These are phyloP conservation scores for Sycobia sp. DNA, from an alignment of 1,140 invertebrate genomes.

Conservation along the genomic window DNA sequence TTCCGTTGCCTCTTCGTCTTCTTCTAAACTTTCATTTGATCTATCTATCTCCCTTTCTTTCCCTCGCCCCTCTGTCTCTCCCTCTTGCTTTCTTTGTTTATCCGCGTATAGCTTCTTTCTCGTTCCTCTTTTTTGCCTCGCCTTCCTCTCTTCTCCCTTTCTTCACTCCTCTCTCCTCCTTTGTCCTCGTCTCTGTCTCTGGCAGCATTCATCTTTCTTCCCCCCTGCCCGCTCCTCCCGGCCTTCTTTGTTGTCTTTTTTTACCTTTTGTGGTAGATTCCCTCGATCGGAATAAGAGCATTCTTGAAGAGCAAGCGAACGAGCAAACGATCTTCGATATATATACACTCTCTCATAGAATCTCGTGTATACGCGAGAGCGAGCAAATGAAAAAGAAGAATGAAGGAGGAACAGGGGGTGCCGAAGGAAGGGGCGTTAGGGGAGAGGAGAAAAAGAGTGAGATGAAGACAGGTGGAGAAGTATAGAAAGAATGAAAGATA, in stretches of 20 bases:
- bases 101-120: too few species aligned
- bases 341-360: too few species aligned
- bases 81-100: conserved; percentile 35
- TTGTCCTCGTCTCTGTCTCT: conserved; percentile 21
- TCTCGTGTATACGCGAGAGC: conserved; percentile 22
- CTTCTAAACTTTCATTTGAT: conserved; percentile 22
- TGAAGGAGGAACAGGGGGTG: background rate
- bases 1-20: conserved; percentile 3
- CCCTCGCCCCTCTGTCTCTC: conserved; percentile 36
- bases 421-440: background rate
- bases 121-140: background rate
- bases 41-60: conserved; percentile 17
- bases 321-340: too few species aligned
- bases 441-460: conserved; percentile 9
- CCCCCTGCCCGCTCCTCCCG: too few species aligned
- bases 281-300: conserved; percentile 30
- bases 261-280: conserved; percentile 26
- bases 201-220: conserved; percentile 32
- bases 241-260: conserved; percentile 30
- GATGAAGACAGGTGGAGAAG: conserved; percentile 10
- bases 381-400: conserved; percentile 28
- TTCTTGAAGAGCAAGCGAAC: conserved; percentile 22
- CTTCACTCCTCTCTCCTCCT: background rate
- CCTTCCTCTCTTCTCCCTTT: conserved; percentile 6
- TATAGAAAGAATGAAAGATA: conserved; percentile 12